Evolutionary conservation across 2,113 vertebrate species (phyloP).

Genomic region (Anguilla rostrata): DNA sequence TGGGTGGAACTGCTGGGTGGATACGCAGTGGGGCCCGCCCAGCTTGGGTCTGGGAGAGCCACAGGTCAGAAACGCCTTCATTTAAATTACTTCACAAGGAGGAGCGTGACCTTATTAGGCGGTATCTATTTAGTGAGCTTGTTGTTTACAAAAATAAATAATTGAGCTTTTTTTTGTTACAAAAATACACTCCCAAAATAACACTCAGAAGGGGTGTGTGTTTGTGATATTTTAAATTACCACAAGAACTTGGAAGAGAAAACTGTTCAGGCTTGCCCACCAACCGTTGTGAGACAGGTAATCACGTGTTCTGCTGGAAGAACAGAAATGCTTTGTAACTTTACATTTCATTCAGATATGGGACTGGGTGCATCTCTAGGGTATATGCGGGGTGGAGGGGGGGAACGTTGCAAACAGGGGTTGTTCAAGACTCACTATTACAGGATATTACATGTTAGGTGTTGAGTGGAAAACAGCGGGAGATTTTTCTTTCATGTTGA

Average conservation of each 20-base stretch:
- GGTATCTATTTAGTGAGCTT: neutral
- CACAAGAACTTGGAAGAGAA: neutral
- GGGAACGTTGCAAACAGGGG: neutral
- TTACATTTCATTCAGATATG: neutral
- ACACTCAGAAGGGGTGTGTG: neutral
- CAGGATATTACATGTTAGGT: slow-evolving; percentile 30
- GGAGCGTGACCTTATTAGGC: neutral
- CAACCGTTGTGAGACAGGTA: neutral
- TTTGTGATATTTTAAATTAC: neutral
- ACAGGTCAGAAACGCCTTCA: neutral
- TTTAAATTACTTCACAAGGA: neutral
- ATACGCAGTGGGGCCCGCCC: neutral
- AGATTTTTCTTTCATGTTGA: slow-evolving; percentile 25
- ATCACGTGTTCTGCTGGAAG: neutral
- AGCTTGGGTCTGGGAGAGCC: neutral
- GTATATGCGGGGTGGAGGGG: neutral
- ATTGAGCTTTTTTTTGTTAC: too few species aligned
- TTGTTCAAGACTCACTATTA: slow-evolving; percentile 1
- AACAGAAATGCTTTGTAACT: neutral
- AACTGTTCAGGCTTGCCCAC: neutral
- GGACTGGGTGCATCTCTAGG: neutral
- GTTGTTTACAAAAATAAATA: neutral
- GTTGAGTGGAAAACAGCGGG: slow-evolving; percentile 11
- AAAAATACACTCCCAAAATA: neutral
- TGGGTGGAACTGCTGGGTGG: neutral